Evolutionary conservation across 2,888 invertebrate species (phyloP), one percentile per base, ranked within the genome.

Genomic region (Seira musarum): DNA sequence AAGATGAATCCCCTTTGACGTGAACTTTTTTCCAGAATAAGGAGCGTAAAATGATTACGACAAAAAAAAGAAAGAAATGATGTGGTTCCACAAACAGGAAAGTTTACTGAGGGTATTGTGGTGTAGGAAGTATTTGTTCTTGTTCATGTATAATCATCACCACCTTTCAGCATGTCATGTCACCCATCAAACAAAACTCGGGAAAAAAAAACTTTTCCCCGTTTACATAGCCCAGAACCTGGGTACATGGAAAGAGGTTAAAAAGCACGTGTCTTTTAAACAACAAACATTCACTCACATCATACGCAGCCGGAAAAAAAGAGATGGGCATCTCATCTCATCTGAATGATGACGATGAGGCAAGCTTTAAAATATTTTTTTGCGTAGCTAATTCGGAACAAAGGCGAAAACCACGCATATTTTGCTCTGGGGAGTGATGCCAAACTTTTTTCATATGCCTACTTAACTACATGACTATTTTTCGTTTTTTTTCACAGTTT

Each of bases 391-490:
- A 71, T 78, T 78, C 60, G 68, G 70, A 77, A 49, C 65, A 79
- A 68, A 68, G 46, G 57, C 8, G 40, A 30, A 61, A 73, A 60
- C 40, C 57, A 57, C 68, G 49, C 66, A 24, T 61, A 78, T 78
- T 78, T 78, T 78, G 67, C 78, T 72, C 67, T 49, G 57, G 79
- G 79, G 79, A 79, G 30, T 3, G 49, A 68, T 68, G 79, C 72
- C 72, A 79, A 49, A 72, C 67, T 67, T 78, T 78, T 71, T 67
- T 35, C n/a, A 2, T n/a, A 10, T 66, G 57, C 67, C 63, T 76
- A 49, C 46, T 57, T 73, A 73, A 57, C 25, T 60, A 25, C 70
- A 19, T 25, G 63, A n/a, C 21, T 53, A 21, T 57, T 13, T 69
- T 67, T 30, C 8, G 2, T 2, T 22, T 25, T 64, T 68, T 63